phyloP scores from a whole-genome alignment of 2,113 vertebrate genomes.

The Macquaria australasica region DNA sequence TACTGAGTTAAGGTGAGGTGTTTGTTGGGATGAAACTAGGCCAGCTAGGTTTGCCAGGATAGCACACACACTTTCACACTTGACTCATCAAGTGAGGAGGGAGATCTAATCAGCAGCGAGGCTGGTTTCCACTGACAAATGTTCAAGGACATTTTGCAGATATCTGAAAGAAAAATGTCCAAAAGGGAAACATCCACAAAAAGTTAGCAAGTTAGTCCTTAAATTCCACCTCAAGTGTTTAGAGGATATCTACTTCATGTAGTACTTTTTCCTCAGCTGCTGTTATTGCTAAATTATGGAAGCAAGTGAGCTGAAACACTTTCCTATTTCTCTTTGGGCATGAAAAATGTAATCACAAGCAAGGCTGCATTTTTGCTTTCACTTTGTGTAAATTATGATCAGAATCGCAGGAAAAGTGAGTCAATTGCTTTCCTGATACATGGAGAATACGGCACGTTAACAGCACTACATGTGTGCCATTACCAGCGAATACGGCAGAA shows the following conservation, averaged over 20 bases:
- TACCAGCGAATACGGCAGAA: conserved; percentile 47
- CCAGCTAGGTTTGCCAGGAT: conserved; percentile 44
- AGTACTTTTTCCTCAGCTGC: conserved; percentile 7
- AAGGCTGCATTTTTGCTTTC: background rate
- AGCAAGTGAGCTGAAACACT: conserved; percentile 27
- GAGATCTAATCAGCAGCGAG: conserved; percentile 53
- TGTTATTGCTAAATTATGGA: conserved; percentile 35
- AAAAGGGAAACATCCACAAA: conserved; percentile 12
- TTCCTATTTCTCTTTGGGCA: conserved; percentile 12
- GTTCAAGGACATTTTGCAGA: conserved; percentile 42
- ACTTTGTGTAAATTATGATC: conserved; percentile 32
- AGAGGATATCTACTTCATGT: background rate
- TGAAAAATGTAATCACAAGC: conserved; percentile 42
- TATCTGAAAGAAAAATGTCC: conserved; percentile 33
- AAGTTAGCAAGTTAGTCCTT: background rate
- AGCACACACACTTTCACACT: conserved; percentile 40
- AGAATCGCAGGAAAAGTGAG: conserved; percentile 4
- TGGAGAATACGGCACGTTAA: conserved; percentile 37
- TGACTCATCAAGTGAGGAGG: conserved; percentile 50
- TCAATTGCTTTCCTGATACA: conserved; percentile 45
- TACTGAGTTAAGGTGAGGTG: conserved; percentile 47
- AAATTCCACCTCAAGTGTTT: background rate
- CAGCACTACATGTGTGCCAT: conserved; percentile 47
- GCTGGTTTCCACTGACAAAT: conserved; percentile 7
- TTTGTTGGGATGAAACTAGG: conserved; percentile 61